Conservation (phyloP, 1,140 invertebrate species). For the Spodoptera frugiperda region DNA sequence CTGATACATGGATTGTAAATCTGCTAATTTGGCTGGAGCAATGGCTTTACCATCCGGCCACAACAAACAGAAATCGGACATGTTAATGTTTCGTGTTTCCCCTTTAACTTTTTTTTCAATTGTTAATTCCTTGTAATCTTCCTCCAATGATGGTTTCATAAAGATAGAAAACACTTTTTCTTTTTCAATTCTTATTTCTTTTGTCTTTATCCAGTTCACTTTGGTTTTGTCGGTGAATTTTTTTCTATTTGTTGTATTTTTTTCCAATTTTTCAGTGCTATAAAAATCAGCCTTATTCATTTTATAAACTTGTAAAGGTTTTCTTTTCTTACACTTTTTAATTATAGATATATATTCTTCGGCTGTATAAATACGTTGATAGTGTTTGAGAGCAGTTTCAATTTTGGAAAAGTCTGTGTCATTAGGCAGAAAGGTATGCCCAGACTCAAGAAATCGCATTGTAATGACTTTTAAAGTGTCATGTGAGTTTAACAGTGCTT, state of each 20-base stretch:
- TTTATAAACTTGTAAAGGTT: not conserved
- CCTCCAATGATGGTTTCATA: no score
- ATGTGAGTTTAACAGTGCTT: conserved; percentile 51
- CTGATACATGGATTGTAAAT: not conserved
- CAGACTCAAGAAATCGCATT: conserved; percentile 59
- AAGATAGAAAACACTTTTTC: no score
- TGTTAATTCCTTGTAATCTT: not conserved
- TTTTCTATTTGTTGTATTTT: not conserved
- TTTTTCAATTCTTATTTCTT: no score
- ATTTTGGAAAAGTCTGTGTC: conserved; percentile 69
- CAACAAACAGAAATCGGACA: conserved; percentile 9
- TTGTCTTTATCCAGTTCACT: no score
- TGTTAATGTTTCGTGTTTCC: not conserved
- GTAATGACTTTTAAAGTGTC: conserved; percentile 57
- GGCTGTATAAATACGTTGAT: conserved; percentile 61
- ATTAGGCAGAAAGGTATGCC: conserved; percentile 69
- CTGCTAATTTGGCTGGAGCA: conserved; percentile 8
- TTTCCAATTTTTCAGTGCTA: not conserved
- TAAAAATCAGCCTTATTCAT: not conserved
- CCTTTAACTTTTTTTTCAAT: conserved; percentile 21
- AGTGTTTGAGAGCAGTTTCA: conserved; percentile 62
- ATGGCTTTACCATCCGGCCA: conserved; percentile 15
- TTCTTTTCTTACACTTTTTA: not conserved
- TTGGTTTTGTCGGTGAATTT: not conserved
- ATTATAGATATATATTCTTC: conserved; percentile 55